Evolutionary conservation across 1,140 invertebrate species (phyloP), one percentile per base, ranked within the genome.

Genomic region (Rhyacophila brunnea): DNA sequence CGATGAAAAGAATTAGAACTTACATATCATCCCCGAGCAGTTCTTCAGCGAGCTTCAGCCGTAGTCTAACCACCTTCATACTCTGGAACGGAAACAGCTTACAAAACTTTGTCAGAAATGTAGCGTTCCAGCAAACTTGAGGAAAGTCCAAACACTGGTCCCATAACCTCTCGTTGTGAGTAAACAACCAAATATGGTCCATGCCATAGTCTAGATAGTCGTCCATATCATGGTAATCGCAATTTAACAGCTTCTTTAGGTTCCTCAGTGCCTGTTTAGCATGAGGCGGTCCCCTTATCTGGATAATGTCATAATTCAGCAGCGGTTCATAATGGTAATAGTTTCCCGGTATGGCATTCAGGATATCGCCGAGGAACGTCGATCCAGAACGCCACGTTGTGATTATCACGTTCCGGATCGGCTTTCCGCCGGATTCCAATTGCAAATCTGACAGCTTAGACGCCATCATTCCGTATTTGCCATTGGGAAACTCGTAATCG

Each of bases 271-370:
- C 88, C 63, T 81, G 71, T 35, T 83, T 74, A 6, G 86, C 80
- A 19, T 87, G 72, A 1, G 86, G 84, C 6, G 84, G 79, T 2
- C 84, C 87, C 68, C 90, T 79, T 43, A 92, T 85, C 77, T 91
- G 90, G 45, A 88, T 80, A 60, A 92, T 92, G 32, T 87, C 89
- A 73, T 87, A 90, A 65, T 90, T 84, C 28, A 92, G 79, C 38
- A 95, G 70, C 18, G 92, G 92, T 70, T 95, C 92, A 70, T 93
- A 95, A 68, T 93, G 91, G 74, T 94, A 93, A 70, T 85, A 94
- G 68, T 89, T 93, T 2, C 84, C 91, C 6, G 91, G 91, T 67
- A 93, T 85, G 18, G 89, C 81, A 68, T 92, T 90, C 9, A 93
- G 66, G 7, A 93, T 82, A 68, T 93, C 90, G 28, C 91, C 91